Evolutionary conservation across 1,140 invertebrate genomes (phyloP).

Genomic region (Trichonephila clavipes): DNA sequence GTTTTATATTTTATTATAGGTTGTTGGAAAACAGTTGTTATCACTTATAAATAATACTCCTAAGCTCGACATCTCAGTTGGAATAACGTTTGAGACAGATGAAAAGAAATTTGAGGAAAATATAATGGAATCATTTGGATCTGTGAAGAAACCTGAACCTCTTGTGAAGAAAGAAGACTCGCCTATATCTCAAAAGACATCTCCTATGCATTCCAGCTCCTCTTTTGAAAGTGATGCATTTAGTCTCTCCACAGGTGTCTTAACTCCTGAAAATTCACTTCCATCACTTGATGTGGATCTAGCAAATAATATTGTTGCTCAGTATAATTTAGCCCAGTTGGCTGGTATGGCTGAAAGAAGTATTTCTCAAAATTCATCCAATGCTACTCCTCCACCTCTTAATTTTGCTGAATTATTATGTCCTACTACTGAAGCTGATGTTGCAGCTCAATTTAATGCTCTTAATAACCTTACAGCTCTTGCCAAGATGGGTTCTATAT

Average conservation of each 20-base stretch:
- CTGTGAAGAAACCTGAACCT: constrained; percentile 77
- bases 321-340: constrained; percentile 77
- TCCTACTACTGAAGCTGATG: constrained; percentile 80
- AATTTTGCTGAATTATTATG: constrained; percentile 77
- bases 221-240: constrained; percentile 81
- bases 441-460: constrained; percentile 83
- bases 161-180: constrained; percentile 47
- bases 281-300: constrained; percentile 75
- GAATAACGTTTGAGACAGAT: constrained; percentile 91
- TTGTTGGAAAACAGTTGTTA: constrained; percentile 87
- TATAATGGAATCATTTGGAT: constrained; percentile 82
- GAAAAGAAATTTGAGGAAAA: constrained; percentile 88
- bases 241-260: constrained; percentile 80
- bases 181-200: constrained; percentile 76
- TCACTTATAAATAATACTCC: constrained; percentile 90
- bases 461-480: constrained; percentile 93
- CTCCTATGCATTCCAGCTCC: constrained; percentile 79
- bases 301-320: constrained; percentile 77
- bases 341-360: constrained; percentile 79
- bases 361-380: constrained; percentile 80
- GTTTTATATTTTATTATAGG: constrained; percentile 79
- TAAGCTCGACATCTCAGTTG: constrained; percentile 88
- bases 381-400: constrained; percentile 77
- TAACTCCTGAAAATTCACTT: constrained; percentile 79
- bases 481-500: constrained; percentile 87